Base-by-base conservation (phyloP, 2,888 invertebrate species). In the Smittia aterrima region DNA sequence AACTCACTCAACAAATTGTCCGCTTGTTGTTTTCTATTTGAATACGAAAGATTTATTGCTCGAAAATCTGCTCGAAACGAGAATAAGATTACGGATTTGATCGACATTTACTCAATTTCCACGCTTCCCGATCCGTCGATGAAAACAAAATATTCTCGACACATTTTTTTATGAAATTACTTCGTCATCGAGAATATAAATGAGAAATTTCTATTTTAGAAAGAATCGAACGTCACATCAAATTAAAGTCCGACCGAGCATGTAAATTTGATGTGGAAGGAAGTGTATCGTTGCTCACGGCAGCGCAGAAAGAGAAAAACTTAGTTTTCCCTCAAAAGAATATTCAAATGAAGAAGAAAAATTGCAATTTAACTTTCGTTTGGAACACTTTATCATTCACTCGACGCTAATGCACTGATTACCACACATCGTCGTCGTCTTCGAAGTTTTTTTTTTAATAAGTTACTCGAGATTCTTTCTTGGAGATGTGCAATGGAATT, bases 21-120 rank as follows among this genome's bases (percentile, higher is more conserved):
- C 6, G n/a, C 11, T 47, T 11, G 11, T 32, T 9, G 4, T 32
- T 6, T 9, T 6, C 9, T 9, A 47, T 47, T 47, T 47, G 16
- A 47, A 47, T 47, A 11, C 47, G 47, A 47, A n/a, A 32, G 32
- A 32, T 32, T 47, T 47, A 47, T 47, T 6, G 47, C 16, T 47
- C 47, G 16, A 47, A 38, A 7, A 7, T 38, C 38, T 38, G n/a
- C n/a, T n/a, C n/a, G n/a, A n/a, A n/a, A n/a, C 16, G 47, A 47
- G 16, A 47, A 58, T 58, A n/a, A 58, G 18, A 22, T 58, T 58
- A 58, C 13, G n/a, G 58, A 22, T 27, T 64, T 64, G 64, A 64
- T 64, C n/a, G 64, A 64, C 64, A 11, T 64, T 64, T 16, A 64
- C 27, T 64, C 27, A 64, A 64, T 64, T 64, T 27, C 16, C 58